phyloP scores from a whole-genome alignment of 2,113 vertebrate genomes.

The Gobio gobio region DNA sequence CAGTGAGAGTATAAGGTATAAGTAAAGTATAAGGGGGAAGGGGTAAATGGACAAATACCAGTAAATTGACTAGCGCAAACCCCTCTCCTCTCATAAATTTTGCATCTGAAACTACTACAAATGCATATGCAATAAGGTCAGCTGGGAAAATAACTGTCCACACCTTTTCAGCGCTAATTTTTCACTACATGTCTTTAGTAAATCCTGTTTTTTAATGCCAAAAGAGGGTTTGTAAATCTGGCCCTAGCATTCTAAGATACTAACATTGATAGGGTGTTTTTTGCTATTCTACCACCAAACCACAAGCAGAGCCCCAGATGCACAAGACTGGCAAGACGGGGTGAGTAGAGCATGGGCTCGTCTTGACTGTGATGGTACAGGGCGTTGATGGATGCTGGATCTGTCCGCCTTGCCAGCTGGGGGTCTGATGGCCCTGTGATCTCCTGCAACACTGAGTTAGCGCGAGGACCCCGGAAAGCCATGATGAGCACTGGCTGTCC shows the following conservation, averaged over 20 bases:
- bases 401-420: constrained; percentile 44
- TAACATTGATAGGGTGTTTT: not conserved
- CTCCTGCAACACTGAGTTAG: constrained; percentile 59
- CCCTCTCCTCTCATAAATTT: no score
- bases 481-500: constrained; percentile 63
- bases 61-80: no score
- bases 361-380: constrained; percentile 51
- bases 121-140: no score
- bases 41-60: no score
- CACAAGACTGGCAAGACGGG: constrained; percentile 43
- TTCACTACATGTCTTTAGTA: no score
- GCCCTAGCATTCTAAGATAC: not conserved
- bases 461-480: constrained; percentile 68
- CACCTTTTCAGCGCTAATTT: no score
- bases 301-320: constrained; percentile 74
- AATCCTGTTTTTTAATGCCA: no score
- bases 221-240: no score
- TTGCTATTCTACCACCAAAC: constrained; percentile 72
- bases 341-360: constrained; percentile 48
- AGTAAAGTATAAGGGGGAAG: no score
- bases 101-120: no score
- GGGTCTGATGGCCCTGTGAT: constrained; percentile 61
- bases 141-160: no score
- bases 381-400: constrained; percentile 40
- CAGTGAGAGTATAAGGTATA: no score